Evolutionary conservation across 2,888 invertebrate species (phyloP).

Genomic region (Cenopis cana): DNA sequence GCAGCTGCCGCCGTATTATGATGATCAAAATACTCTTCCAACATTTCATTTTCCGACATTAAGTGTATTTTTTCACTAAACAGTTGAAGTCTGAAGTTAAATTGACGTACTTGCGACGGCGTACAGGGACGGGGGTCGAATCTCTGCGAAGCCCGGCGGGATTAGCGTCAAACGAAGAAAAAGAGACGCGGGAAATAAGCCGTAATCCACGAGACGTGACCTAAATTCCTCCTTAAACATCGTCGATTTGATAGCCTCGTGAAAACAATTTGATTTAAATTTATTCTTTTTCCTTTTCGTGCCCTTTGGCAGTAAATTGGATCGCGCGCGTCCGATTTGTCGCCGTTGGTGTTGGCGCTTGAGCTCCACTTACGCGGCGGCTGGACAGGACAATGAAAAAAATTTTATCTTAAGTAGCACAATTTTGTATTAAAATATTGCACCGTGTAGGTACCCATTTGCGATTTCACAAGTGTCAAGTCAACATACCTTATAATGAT

Average conservation of each 20-base stretch:
- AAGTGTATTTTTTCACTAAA: slow-evolving; percentile 25
- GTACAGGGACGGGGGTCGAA: slow-evolving; percentile 65
- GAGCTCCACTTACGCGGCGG: neutral
- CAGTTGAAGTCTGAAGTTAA: slow-evolving; percentile 37
- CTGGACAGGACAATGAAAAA: neutral
- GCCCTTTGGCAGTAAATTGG: slow-evolving; percentile 63
- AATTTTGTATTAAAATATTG: neutral
- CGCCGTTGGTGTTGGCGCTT: slow-evolving; percentile 17
- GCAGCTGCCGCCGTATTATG: slow-evolving; percentile 32
- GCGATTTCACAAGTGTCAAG: neutral
- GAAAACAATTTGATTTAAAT: slow-evolving; percentile 79
- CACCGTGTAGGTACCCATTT: neutral
- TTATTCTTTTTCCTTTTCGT: slow-evolving; percentile 65
- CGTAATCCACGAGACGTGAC: slow-evolving; percentile 83
- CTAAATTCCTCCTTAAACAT: slow-evolving; percentile 81
- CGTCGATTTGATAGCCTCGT: slow-evolving; percentile 79
- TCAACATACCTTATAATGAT: neutral
- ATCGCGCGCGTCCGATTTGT: slow-evolving; percentile 48
- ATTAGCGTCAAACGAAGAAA: slow-evolving; percentile 84
- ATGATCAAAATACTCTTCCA: slow-evolving; percentile 21
- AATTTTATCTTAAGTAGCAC: neutral
- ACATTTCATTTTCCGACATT: slow-evolving; percentile 20
- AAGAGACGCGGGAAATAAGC: slow-evolving; percentile 81
- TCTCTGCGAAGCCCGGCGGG: slow-evolving; percentile 75
- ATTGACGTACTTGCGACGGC: slow-evolving; percentile 58